Evolutionary conservation across 2,797 vertebrate species (phyloP), one percentile per base, ranked within the genome.

Genomic region (Gobionotothen gibberifrons): DNA sequence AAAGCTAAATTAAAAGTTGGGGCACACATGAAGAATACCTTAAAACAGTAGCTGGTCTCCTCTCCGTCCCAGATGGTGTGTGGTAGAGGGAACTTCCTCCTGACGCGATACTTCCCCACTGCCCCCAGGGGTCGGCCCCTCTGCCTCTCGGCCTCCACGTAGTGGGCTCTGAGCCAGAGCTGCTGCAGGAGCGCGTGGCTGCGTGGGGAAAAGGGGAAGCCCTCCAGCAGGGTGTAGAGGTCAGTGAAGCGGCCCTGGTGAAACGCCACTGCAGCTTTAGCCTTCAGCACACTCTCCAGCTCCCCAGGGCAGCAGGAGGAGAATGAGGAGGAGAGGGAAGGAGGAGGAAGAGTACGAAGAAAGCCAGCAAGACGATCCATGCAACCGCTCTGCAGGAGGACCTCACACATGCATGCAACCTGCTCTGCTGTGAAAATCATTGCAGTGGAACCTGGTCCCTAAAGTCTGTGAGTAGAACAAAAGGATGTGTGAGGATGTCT

Each of bases 1-100:
- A 39, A 40, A 8, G 16, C 9, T 51, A 46, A 39, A 51, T 6
- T 3, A 19, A 36, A 26, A 57, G 4, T 4, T 55, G 12, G 1
- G 6, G 40, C 36, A 8, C 42, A 7, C 8, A 47, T n/a, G 4
- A 26, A 10, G 3, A 3, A 5, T 19, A 21, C 93, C 90, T 94
- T 94, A 57, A 94, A 93, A 78, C 93, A 94, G 81, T 93, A 94
- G 83, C 91, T 94, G 65, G 88, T 94, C 83, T 94, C 91, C 57
- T 95, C 93, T 84, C 93, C 93, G 5, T 94, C 93, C 93, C 93
- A 94, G 86, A 95, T 94, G 62, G 90, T 94, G 59, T 87, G 70
- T 9, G 92, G 93, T 16, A 93, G 76, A 14, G 94, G 92, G 70
- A 92, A 94, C 84, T 92, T 94, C 52, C 91, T 88, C 22, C 94